Percentiles rank a stretch among this genome's conserved stretches.
phyloP scores from a whole-genome alignment of 2,888 invertebrate species.

The Aelia acuminata region DNA sequence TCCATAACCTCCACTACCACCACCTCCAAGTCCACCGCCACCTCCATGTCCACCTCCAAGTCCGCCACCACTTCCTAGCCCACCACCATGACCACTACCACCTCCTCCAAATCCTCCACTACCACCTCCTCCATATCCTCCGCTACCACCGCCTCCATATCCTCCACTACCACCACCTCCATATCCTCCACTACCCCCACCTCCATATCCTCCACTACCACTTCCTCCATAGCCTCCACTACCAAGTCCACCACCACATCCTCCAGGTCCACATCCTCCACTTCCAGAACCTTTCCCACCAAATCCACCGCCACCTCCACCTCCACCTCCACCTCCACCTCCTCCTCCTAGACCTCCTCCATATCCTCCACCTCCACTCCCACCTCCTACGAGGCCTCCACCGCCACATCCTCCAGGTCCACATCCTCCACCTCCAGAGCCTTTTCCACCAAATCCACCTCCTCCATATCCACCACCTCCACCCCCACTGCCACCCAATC shows the following conservation, averaged over 20 bases:
- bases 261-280: conserved; percentile 50
- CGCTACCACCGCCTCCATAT: neutral
- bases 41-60: neutral
- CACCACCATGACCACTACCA: neutral
- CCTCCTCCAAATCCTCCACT: neutral
- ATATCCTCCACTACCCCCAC: neutral
- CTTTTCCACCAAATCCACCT: conserved; percentile 58
- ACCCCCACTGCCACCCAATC: conserved; percentile 22
- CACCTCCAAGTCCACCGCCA: neutral
- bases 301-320: conserved; percentile 53
- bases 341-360: conserved; percentile 38
- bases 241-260: conserved; percentile 54
- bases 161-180: conserved; percentile 42
- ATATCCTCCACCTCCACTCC: neutral
- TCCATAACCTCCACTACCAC: neutral
- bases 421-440: conserved; percentile 24
- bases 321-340: conserved; percentile 51
- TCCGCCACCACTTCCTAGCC: neutral
- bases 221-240: conserved; percentile 23
- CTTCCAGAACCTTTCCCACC: conserved; percentile 58
- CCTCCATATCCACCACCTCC: conserved; percentile 53
- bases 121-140: neutral
- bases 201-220: neutral
- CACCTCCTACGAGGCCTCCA: neutral
- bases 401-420: conserved; percentile 56